Conservation (phyloP, 1,140 invertebrate species). For the Apocrypta bakeri region DNA sequence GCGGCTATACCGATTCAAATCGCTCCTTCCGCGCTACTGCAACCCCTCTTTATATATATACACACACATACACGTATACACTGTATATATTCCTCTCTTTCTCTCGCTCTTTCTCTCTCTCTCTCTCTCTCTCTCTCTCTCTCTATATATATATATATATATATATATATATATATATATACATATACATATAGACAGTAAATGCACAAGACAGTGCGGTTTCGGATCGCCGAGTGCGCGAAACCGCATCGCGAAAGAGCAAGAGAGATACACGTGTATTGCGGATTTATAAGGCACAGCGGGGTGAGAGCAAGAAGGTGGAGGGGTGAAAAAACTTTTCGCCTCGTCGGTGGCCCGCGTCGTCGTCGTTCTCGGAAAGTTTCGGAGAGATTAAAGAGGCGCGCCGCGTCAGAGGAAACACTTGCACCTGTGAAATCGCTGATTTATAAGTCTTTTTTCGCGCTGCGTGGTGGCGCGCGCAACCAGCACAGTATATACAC, state of each 20-base stretch:
- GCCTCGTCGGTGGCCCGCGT: slow-evolving; percentile 32
- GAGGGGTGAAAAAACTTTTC: slow-evolving; percentile 41
- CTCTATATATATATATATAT: neutral
- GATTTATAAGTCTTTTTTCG: slow-evolving; percentile 42
- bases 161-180: neutral
- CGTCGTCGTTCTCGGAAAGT: slow-evolving; percentile 36
- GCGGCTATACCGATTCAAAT: slow-evolving; percentile 53
- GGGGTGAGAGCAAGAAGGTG: neutral
- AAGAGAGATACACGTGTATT: neutral
- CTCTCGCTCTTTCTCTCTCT: no score
- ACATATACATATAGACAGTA: no score
- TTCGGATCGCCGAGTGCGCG: slow-evolving; percentile 34
- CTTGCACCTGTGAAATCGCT: slow-evolving; percentile 42
- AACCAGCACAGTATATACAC: neutral
- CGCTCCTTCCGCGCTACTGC: slow-evolving; percentile 51
- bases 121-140: no score
- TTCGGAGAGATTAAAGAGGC: slow-evolving; percentile 49
- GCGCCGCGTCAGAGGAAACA: slow-evolving; percentile 20
- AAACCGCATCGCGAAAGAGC: slow-evolving; percentile 20
- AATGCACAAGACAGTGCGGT: slow-evolving; percentile 1
- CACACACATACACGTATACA: no score
- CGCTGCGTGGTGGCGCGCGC: neutral
- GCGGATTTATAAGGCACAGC: slow-evolving; percentile 26
- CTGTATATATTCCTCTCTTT: neutral
- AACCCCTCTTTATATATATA: no score